phyloP scores from a whole-genome alignment of 2,888 invertebrate species.

The Eupithecia centaureata region DNA sequence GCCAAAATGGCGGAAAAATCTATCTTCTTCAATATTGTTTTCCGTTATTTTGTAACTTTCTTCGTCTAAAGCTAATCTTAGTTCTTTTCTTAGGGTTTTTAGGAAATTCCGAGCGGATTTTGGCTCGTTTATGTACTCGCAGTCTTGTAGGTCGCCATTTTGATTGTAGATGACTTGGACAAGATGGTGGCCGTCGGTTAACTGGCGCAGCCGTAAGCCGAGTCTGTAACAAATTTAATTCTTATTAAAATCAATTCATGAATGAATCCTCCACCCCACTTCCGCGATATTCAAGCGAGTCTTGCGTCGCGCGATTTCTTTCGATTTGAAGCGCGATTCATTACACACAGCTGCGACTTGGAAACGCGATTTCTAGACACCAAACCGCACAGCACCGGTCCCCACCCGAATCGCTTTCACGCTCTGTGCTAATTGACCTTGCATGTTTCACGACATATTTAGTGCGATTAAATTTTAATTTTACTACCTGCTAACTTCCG shows the following conservation, averaged over 20 bases:
- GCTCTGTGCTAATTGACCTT: no score
- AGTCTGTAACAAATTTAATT: constrained; percentile 70
- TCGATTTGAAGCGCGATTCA: no score
- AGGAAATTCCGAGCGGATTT: constrained; percentile 84
- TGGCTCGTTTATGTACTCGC: constrained; percentile 85
- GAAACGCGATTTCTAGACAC: no score
- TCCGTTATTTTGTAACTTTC: constrained; percentile 64
- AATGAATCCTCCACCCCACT: no score
- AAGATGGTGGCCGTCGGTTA: constrained; percentile 87
- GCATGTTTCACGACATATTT: no score
- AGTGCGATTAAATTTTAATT: no score
- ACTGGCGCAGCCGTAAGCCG: constrained; percentile 85
- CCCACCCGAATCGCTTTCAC: no score
- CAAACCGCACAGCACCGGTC: no score
- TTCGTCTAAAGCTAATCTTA: constrained; percentile 75
- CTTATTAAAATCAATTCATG: neutral
- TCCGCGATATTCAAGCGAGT: no score
- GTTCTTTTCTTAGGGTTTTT: constrained; percentile 83
- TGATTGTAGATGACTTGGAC: constrained; percentile 87
- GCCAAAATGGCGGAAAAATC: constrained; percentile 71
- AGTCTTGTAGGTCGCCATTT: constrained; percentile 85
- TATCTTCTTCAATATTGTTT: constrained; percentile 59
- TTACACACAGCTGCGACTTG: no score
- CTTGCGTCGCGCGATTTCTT: no score
- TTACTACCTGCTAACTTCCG: no score